These are phyloP conservation scores for Propithecus perrieri DNA, from an alignment of 2,797 vertebrate genomes.

Conservation along the genomic window DNA sequence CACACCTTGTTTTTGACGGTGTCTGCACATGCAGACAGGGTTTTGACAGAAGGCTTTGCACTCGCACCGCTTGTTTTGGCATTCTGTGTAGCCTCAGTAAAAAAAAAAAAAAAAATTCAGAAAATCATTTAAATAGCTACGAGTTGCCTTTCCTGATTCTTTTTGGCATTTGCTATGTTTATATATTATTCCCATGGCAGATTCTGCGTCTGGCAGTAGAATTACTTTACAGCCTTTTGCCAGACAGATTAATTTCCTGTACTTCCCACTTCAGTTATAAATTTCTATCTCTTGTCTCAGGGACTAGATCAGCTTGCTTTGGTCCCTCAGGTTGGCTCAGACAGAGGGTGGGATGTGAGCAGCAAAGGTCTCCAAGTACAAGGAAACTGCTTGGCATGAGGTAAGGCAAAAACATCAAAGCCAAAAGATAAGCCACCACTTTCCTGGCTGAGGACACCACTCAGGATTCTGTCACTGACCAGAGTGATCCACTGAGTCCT, in stretches of 20 bases:
- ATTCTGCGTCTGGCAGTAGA: constrained; percentile 29
- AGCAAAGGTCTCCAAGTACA: not conserved
- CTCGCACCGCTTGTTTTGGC: not conserved
- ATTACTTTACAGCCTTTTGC: not conserved
- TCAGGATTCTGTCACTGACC: not conserved
- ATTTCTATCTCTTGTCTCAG: not conserved
- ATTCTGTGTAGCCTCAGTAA: not conserved
- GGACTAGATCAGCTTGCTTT: not conserved
- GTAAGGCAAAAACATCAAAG: not conserved
- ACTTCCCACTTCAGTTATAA: not conserved
- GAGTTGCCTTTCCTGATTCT: not conserved
- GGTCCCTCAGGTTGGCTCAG: not conserved
- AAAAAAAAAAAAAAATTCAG: not conserved
- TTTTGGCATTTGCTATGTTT: not conserved
- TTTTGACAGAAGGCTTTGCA: rapidly evolving
- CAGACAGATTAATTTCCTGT: constrained; percentile 10
- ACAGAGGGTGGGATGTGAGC: not conserved
- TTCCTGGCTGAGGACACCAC: not conserved
- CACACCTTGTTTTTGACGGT: not conserved
- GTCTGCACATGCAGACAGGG: not conserved
- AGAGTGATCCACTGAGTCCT: rapidly evolving
- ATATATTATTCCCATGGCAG: constrained; percentile 40
- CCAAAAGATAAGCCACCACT: not conserved
- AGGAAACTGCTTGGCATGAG: not conserved
- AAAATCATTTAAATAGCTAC: constrained; percentile 30